Evolutionary conservation across 2,797 vertebrate species (phyloP).

Genomic region (Acrossocheilus fasciatus): DNA sequence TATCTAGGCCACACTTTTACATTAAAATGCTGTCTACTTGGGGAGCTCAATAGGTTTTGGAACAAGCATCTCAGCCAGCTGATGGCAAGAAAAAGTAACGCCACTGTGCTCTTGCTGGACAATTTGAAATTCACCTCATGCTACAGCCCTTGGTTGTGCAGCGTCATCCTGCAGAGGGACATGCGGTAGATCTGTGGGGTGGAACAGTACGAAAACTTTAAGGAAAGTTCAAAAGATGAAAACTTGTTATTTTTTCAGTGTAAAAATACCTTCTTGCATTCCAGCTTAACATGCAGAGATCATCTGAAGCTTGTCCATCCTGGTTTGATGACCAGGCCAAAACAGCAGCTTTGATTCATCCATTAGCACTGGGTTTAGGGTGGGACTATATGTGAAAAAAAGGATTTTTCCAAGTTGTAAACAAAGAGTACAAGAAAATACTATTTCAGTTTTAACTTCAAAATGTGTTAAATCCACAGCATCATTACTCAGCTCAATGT

Average conservation of each 20-base stretch:
- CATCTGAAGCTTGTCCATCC: background rate
- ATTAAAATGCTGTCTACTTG: background rate
- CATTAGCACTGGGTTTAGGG: background rate
- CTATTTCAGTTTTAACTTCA: background rate
- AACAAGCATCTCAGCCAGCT: background rate
- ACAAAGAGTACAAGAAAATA: background rate
- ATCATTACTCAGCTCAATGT: background rate
- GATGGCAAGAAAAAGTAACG: background rate
- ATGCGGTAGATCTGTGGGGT: background rate
- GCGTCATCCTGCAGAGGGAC: constrained; percentile 26
- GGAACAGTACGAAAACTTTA: background rate
- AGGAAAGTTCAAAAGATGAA: background rate
- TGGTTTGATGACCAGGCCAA: background rate
- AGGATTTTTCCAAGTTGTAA: too few relatives aligned
- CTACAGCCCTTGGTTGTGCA: constrained; percentile 1
- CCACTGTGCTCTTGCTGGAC: background rate
- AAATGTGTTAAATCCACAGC: too few relatives aligned
- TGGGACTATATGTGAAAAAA: background rate
- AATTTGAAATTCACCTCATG: constrained; percentile 30
- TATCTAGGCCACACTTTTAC: background rate
- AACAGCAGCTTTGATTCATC: background rate
- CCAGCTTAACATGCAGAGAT: background rate
- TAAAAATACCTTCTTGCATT: background rate
- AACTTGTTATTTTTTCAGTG: background rate
- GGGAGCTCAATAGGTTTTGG: background rate